Conservation (phyloP, 1,140 invertebrate species). For the Drosophila kanapiae region DNA sequence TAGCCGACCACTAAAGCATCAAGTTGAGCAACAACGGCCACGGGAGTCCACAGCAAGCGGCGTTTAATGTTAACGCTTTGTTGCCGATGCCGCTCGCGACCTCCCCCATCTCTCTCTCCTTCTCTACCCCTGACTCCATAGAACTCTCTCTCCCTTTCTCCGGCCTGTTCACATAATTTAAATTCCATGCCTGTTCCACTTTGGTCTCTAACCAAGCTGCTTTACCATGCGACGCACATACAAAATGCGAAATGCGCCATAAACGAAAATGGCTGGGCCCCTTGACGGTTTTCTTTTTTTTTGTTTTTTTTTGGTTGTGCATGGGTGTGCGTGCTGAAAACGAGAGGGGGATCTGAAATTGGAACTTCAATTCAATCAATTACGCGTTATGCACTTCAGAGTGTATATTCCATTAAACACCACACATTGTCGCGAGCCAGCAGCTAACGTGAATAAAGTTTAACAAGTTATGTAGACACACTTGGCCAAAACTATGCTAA, state of each 20-base stretch:
- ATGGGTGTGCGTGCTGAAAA: constrained; percentile 15
- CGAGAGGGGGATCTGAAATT: constrained; percentile 17
- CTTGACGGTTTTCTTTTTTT: constrained; percentile 20
- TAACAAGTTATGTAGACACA: neutral
- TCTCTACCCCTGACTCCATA: no score
- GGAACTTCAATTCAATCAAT: constrained; percentile 72
- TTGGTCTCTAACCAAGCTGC: constrained; percentile 48
- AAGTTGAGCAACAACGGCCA: constrained; percentile 17
- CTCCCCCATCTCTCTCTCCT: neutral
- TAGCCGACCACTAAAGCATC: constrained; percentile 38
- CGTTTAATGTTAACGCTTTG: constrained; percentile 63
- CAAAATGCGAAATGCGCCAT: constrained; percentile 37
- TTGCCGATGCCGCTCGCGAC: constrained; percentile 21
- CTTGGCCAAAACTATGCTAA: neutral
- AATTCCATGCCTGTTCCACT: constrained; percentile 63
- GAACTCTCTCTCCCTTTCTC: neutral
- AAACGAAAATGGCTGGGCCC: constrained; percentile 60
- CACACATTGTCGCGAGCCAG: constrained; percentile 50
- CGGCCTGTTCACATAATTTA: constrained; percentile 46
- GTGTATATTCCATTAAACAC: constrained; percentile 40
- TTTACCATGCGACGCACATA: constrained; percentile 61
- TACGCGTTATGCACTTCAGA: constrained; percentile 68
- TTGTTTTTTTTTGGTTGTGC: neutral
- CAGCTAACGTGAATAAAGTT: constrained; percentile 1
- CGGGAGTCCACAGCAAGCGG: constrained; percentile 11